Evolutionary conservation across 2,888 invertebrate species (phyloP), one percentile per base, ranked within the genome.

Genomic region (Sesamia inferens): DNA sequence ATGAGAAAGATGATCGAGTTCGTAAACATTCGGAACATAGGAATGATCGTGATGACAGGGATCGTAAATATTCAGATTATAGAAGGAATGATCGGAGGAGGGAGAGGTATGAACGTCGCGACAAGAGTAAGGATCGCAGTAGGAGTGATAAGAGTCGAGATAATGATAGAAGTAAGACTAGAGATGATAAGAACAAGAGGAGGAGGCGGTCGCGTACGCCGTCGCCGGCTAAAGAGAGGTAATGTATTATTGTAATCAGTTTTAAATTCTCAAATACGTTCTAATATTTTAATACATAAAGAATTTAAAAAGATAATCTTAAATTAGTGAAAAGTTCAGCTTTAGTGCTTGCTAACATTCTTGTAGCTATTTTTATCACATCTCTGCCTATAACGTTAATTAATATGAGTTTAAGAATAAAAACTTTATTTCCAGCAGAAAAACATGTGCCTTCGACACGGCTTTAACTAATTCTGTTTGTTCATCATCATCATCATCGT

Each of bases 181-280:
- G 83, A 16, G 85, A 86, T 19, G 78, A 88, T 47, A 86, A 85
- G 48, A 87, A 87, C 39, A 88, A 84, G 69, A 90, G 83, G 79
- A 89, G 79, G 83, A 88, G 90, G 67, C 90, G 89, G 59, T 93
- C 92, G 24, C 91, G 91, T 51, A 93, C 95, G 0, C 92, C 92
- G 4, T 93, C 95, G 0, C 83, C 87, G 13, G 87, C 89, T 59
- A 91, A 86, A 59, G 81, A 87, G 2, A 88, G 91, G 90, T 81
- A 66, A 71, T 11, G 1, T 31, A 31, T 58, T 58, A 31, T 58
- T 10, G 19, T 19, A 31, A 16, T 64, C 5, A 51, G 22, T 66
- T 69, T 48, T 8, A 57, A 6, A 16, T 24, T 4, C 10, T 48
- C 7, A 31, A 24, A 10, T 64, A 47, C 16, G 0, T 24, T 24